These are phyloP conservation scores for Rambutsinella grinnellia DNA, from an alignment of 2,888 invertebrate genomes.

Conservation along the genomic window DNA sequence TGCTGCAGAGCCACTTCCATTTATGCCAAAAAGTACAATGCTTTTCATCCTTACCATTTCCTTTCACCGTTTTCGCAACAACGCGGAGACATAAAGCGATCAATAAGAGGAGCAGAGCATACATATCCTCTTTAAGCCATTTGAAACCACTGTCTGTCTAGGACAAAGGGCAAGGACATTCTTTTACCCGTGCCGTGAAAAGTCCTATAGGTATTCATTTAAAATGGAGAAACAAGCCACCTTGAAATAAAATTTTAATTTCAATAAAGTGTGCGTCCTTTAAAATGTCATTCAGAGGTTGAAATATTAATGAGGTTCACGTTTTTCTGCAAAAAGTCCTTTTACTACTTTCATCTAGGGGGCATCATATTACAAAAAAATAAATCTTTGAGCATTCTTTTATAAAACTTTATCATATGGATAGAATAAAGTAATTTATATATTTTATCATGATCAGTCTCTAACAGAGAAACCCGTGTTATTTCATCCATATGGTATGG, in stretches of 20 bases:
- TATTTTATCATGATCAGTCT: too few species aligned
- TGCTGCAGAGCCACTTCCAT: background rate
- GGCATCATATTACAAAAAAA: too few species aligned
- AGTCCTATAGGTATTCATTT: background rate
- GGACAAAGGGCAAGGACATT: slow-evolving; percentile 54
- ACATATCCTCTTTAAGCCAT: slow-evolving; percentile 8
- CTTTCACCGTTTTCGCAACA: background rate
- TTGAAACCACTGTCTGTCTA: slow-evolving; percentile 3
- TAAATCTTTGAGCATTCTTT: too few species aligned
- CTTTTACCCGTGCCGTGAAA: background rate
- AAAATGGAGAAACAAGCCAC: background rate
- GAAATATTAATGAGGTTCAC: too few species aligned
- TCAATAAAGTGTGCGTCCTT: background rate
- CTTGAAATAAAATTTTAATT: too few species aligned
- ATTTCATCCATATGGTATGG: too few species aligned
- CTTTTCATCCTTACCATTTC: background rate
- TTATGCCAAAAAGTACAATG: background rate
- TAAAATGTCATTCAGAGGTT: background rate
- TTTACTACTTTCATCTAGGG: too few species aligned
- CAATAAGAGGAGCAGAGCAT: slow-evolving; percentile 41
- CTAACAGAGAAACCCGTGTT: too few species aligned
- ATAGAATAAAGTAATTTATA: too few species aligned
- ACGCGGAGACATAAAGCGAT: slow-evolving; percentile 36
- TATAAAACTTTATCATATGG: too few species aligned
- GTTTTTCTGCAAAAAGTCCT: too few species aligned